Base-by-base conservation (phyloP, 37 sponge, comb jelly and placozoan species). In the Chondrilla cf. caribensis region DNA sequence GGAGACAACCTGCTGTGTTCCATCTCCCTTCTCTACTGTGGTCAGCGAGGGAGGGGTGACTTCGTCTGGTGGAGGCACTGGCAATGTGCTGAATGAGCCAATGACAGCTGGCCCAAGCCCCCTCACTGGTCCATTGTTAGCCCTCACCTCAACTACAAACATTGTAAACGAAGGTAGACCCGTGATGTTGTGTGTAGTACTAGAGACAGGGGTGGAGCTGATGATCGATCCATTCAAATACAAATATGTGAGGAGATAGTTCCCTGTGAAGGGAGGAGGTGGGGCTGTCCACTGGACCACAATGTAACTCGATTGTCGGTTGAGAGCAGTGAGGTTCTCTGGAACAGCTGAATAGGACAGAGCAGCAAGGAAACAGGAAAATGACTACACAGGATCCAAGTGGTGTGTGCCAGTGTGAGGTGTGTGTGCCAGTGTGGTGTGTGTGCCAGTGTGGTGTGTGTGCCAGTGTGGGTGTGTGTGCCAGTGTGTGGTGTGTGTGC, bases 121-220 rank as follows among this genome's bases (percentile, higher is more conserved):
- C 68, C n/a, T 4, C 1, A 67, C 68, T 29, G 68, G 68, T 28
- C 1, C 33, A 67, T 67, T 67, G 68, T 4, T 67, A 17, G 68
- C 68, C 29, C 35, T 28, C 35, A 67, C 68, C 17, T 28, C 32
- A 28, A 67, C 68, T 18, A 3, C 29, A 32, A 33, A 67, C 35
- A 33, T n/a, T 28, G 68, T 67, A 32, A 67, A 67, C 35, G 68
- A 33, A 28, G 29, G 68, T 18, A 67, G 68, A 33, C 68, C 68
- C 1, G 68, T 67, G 26, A 67, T 67, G 68, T 67, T 67, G 68
- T 6, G 4, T 67, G 68, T 33, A 33, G 35, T 29, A 67, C 2
- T 17, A 67, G 35, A 33, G 68, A 29, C 33, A 31, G 68, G 1
- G 26, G 31, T 67, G 11, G 51, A 47, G 29, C 35, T 29, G 4